Base-by-base conservation (phyloP, 2,113 vertebrate genomes). In the Caracal caracal region DNA sequence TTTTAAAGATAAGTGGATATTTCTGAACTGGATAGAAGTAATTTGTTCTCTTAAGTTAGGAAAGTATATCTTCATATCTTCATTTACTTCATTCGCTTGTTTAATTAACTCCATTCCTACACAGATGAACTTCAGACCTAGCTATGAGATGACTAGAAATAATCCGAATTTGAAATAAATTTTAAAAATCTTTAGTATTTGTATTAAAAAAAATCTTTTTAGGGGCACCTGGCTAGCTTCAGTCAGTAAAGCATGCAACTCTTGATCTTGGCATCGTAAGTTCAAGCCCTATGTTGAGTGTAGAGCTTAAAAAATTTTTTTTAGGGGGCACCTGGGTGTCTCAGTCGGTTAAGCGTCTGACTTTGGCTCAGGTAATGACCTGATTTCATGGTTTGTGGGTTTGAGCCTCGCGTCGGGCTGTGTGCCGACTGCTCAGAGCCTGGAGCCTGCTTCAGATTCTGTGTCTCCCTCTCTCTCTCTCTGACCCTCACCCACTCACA, bases 141-240 rank as follows among this genome's bases (percentile, higher is more conserved):
- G 59, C 82, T 40, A 63, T 16, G 35, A 70, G 11, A 33, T 85
- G 59, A 81, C 33, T 1, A 81, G 43, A 93, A 95, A 82, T 71
- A 71, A 88, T 65, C 0, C 12, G 47, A 85, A 95, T 95, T 88
- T 95, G 84, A 68, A 94, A 82, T 51, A 78, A 66, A 33, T 89
- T 85, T 70, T 6, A 15, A 37, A 88, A 43, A 33, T 30, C 12
- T 88, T 97, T 76, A 70, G 37, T 63, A 70, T 71, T 93, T 85
- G 13, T 33, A 95, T 68, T 76, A 51, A 43, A 43, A 76, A 17
- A 47, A 6, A 1, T 9, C 47, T 76, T 30, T 43, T 47, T 76
- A 76, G 40, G 40, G 40, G 26, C 28, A 24, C 15, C 73, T 76
- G 73, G 24, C 26, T 76, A 43, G 73, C 73, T 76, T 30, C 56